Evolutionary conservation across 2,888 invertebrate species (phyloP), one percentile per base, ranked within the genome.

Genomic region (Trimorus sp.): DNA sequence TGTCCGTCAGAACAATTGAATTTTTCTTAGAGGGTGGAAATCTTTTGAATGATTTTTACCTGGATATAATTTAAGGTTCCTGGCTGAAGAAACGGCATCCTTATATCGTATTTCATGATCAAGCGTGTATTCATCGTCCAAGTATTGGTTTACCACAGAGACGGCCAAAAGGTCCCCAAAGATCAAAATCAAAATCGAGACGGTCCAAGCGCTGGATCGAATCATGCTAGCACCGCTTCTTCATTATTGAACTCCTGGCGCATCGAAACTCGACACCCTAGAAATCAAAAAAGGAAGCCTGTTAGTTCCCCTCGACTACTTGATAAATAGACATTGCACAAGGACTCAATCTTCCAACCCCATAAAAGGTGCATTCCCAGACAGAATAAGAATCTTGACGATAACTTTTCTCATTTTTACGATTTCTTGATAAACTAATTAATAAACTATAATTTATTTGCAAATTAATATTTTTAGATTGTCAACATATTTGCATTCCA

Each of bases 21-120:
- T n/a, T n/a, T n/a, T n/a, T n/a, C n/a, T n/a, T n/a, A n/a, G n/a
- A n/a, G n/a, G 26, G 26, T 26, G 26, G 26, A 4, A 26, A 26
- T 26, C 1, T 26, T 26, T 26, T 26, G 2, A 26, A 4, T 26
- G 2, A 26, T 26, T 26, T n/a, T 26, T 91, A 93, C 93, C 91
- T 51, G 92, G 90, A 84, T 92, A 89, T 60, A 92, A 79, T 86
- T 92, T 92, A 71, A 94, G 92, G 51, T 90, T 90, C 38, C 88
- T 87, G 59, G 94, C 94, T 4, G 94, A 93, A 60, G 91, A 92
- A 86, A 93, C 93, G 12, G 95, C 95, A 79, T 93, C 93, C 0
- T 92, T 90, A 16, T 93, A 92, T 60, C 26, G 26, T 94, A 95
- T 93, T 86, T 94, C 93, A 86, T 95, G 95, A 86, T 95, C 95